Base-by-base conservation (phyloP, 1,140 invertebrate genomes). In the Venustaconcha ellipsiformis region DNA sequence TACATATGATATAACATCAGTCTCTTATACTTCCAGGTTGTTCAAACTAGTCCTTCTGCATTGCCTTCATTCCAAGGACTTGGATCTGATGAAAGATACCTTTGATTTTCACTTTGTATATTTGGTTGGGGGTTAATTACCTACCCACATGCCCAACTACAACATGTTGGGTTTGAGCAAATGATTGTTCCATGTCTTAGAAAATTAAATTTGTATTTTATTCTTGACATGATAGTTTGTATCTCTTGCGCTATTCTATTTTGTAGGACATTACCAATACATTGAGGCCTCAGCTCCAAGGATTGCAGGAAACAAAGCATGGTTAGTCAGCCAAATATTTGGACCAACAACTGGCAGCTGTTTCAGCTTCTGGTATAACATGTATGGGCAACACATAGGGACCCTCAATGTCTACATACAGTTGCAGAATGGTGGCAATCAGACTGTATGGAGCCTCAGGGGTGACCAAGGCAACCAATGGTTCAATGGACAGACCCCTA, bases 271-370 rank as follows among this genome's bases (percentile, higher is more conserved):
- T 56, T 87, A 86, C 71, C 67, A 82, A 56, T 89, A 82, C 69
- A 82, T 89, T 64, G 88, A 89, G 74, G 80, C 86, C 8, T 87
- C 86, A 57, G 68, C 75, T 15, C 86, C 87, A 3, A 77, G 83
- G 14, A 73, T 55, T 20, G 69, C 77, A 14, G 86, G 86, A 14
- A 85, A 89, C 70, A 80, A 69, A 63, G 83, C 84, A 30, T 83
- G 82, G 82, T 62, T 87, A 48, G 65, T 79, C 2, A 80, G 79
- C 71, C 72, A 83, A 67, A 71, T 78, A 15, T 80, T 78, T 23
- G 65, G 62, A 23, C 71, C 79, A 18, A 86, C 77, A 18, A 75
- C 69, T n/a, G 72, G 72, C 15, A 70, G 58, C 20, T 87, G 85
- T 67, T 65, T 86, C 59, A 67, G 60, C 48, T 85, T 85, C 82